A percentile compares a stretch with the other conserved stretches of the same genome.
phyloP scores from a whole-genome alignment of 2,113 vertebrate species.

The Melanotaenia duboulayi region DNA sequence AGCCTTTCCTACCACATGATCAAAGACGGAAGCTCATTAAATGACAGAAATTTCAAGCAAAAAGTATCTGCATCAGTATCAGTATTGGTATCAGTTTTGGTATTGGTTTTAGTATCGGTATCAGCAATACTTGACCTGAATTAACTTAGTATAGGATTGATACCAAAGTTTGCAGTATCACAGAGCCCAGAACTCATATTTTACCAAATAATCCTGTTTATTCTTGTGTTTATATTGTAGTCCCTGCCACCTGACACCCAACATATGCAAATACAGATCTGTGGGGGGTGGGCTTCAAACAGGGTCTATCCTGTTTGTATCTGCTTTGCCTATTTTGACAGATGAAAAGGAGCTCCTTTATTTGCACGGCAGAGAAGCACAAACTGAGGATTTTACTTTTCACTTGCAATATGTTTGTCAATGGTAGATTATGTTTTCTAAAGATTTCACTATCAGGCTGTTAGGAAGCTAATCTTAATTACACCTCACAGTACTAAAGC shows the following conservation, averaged over 20 bases:
- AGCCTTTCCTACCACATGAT: no score
- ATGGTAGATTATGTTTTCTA: background rate
- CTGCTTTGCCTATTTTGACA: conserved; percentile 47
- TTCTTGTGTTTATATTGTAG: conserved; percentile 39
- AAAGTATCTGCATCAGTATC: no score
- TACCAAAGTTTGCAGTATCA: no score
- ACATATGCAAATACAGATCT: conserved; percentile 57
- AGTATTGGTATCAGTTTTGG: no score
- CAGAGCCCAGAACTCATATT: no score
- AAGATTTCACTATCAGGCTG: background rate
- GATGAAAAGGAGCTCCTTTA: conserved; percentile 1
- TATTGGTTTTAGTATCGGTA: no score
- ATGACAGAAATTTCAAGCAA: no score
- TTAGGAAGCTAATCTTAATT: background rate
- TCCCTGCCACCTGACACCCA: conserved; percentile 7
- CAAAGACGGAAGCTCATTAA: no score
- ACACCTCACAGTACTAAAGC: no score
- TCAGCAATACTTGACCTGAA: no score
- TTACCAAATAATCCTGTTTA: conserved; percentile 47
- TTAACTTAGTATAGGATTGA: no score
- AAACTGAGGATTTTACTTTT: background rate
- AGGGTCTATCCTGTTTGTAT: conserved; percentile 22
- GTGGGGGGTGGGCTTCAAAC: conserved; percentile 53
- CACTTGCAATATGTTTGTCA: no score
- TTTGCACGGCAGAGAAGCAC: conserved; percentile 26